These are phyloP conservation scores for Helarctos malayanus DNA, from an alignment of 2,797 vertebrate species.

Conservation along the genomic window DNA sequence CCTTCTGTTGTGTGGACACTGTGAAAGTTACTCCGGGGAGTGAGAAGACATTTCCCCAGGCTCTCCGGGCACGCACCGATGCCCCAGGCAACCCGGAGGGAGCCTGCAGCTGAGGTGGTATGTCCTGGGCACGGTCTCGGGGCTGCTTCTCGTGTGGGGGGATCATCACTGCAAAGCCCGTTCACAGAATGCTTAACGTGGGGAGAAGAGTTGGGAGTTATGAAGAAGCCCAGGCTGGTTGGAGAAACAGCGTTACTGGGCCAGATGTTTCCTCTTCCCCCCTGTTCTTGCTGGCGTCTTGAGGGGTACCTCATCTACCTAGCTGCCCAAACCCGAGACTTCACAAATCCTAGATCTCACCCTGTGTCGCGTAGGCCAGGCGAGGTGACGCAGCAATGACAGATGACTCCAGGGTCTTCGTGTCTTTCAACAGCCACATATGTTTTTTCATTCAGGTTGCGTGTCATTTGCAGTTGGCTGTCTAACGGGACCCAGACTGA, in stretches of 20 bases:
- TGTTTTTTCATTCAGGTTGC: slow-evolving; percentile 21
- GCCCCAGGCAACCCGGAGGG: not conserved
- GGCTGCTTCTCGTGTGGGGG: not conserved
- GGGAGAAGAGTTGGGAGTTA: not conserved
- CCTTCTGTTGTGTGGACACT: not conserved
- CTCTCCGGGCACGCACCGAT: not conserved
- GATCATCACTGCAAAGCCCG: not conserved
- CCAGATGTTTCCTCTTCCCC: not conserved
- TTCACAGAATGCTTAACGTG: not conserved
- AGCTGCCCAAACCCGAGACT: not conserved
- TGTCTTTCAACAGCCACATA: not conserved
- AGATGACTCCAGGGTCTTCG: not conserved
- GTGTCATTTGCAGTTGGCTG: not conserved
- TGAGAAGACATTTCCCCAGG: not conserved
- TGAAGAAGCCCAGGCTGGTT: not conserved
- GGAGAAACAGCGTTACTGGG: not conserved
- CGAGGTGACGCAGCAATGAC: not conserved
- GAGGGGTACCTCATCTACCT: not conserved
- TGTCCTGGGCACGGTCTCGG: not conserved
- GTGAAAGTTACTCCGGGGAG: not conserved
- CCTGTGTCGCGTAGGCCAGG: not conserved
- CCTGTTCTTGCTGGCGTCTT: not conserved
- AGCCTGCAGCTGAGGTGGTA: not conserved
- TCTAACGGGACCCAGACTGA: not conserved
- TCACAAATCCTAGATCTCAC: not conserved